phyloP scores from a whole-genome alignment of 2,797 vertebrate species.

The Sternotherus odoratus region DNA sequence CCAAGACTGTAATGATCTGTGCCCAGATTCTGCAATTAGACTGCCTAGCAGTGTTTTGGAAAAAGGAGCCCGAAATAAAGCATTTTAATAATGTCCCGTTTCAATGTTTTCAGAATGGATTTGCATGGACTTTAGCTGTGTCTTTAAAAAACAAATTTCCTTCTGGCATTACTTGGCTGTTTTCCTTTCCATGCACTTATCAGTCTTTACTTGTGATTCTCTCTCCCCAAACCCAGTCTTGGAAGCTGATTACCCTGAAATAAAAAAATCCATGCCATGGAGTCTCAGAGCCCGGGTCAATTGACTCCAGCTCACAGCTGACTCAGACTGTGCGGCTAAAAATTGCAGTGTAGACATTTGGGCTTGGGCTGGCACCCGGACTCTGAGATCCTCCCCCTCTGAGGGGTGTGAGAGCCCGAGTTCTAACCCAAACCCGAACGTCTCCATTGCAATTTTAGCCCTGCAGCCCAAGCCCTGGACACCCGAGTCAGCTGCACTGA shows the following conservation, averaged over 20 bases:
- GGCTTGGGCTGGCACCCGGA: neutral
- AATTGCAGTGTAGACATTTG: neutral
- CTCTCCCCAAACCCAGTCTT: neutral
- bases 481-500: neutral
- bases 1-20: neutral
- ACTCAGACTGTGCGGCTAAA: neutral
- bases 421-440: neutral
- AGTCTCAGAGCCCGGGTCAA: neutral
- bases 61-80: neutral
- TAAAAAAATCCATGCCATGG: neutral
- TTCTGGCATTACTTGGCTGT: neutral
- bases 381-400: neutral
- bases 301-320: neutral
- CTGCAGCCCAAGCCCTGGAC: neutral
- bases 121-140: neutral
- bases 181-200: neutral
- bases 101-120: neutral
- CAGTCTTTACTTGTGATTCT: accelerated
- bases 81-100: neutral
- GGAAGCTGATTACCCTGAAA: neutral
- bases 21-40: neutral
- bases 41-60: neutral
- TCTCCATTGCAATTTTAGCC: neutral
- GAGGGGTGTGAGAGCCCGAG: too few species aligned
- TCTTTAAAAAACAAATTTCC: neutral